These are phyloP conservation scores for Melitaea athalia DNA, from an alignment of 2,888 invertebrate species.

Conservation along the genomic window DNA sequence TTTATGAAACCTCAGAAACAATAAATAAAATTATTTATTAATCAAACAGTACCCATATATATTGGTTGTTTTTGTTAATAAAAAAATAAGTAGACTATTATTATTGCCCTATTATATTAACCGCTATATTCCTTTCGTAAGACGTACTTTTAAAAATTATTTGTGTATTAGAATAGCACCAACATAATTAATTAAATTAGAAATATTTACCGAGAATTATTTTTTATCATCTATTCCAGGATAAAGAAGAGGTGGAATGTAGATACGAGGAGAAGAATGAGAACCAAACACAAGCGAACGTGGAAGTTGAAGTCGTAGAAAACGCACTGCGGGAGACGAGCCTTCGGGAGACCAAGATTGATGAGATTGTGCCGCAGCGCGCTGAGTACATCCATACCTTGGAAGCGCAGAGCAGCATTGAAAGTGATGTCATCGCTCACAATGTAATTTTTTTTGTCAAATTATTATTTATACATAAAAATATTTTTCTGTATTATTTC, in stretches of 20 bases:
- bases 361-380: conserved; percentile 77
- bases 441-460: conserved; percentile 80
- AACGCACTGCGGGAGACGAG: conserved; percentile 49
- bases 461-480: neutral
- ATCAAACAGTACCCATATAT: too few species aligned
- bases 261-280: conserved; percentile 79
- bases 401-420: conserved; percentile 79
- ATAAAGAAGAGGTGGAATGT: conserved; percentile 77
- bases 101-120: too few species aligned
- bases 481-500: too few species aligned
- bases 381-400: conserved; percentile 74
- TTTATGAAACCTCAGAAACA: too few species aligned
- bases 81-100: too few species aligned
- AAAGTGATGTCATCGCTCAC: conserved; percentile 85
- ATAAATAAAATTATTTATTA: too few species aligned
- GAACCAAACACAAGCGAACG: conserved; percentile 59
- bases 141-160: too few species aligned
- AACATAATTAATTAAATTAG: neutral
- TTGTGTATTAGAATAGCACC: neutral
- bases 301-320: conserved; percentile 63
- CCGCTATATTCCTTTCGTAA: too few species aligned
- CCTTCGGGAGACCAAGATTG: conserved; percentile 85
- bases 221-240: conserved; percentile 50
- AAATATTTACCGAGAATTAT: neutral
- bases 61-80: too few species aligned